Evolutionary conservation across 1,140 invertebrate genomes (phyloP).

Genomic region (Drosophila seguyi): DNA sequence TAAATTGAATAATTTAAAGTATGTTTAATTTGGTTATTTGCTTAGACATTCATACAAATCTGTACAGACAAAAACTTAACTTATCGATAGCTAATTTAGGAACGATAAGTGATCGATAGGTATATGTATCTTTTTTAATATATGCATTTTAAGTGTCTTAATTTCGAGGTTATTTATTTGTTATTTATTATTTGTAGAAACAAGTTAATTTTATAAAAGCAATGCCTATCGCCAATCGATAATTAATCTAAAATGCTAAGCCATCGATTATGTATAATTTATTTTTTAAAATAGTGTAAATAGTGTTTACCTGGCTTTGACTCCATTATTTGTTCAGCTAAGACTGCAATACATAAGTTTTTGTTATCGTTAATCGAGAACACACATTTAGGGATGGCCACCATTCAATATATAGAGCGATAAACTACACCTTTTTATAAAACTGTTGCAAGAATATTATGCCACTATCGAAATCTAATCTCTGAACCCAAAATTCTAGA

Average conservation of each 20-base stretch:
- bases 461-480: neutral
- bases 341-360: neutral
- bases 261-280: neutral
- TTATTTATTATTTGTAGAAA: too few relatives aligned
- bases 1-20: neutral
- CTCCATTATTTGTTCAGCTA: neutral
- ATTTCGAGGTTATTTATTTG: too few relatives aligned
- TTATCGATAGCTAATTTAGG: too few relatives aligned
- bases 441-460: neutral
- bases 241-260: neutral
- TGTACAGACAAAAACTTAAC: too few relatives aligned
- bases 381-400: neutral
- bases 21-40: neutral
- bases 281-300: neutral
- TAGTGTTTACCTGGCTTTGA: neutral
- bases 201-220: too few relatives aligned
- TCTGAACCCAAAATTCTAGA: too few relatives aligned
- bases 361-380: neutral
- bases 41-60: neutral
- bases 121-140: too few relatives aligned
- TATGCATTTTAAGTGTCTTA: too few relatives aligned
- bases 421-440: neutral
- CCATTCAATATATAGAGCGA: neutral
- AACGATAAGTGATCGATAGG: too few relatives aligned
- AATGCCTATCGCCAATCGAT: neutral